phyloP scores from a whole-genome alignment of 1,140 invertebrate genomes.

The Dendroctonus ponderosae region DNA sequence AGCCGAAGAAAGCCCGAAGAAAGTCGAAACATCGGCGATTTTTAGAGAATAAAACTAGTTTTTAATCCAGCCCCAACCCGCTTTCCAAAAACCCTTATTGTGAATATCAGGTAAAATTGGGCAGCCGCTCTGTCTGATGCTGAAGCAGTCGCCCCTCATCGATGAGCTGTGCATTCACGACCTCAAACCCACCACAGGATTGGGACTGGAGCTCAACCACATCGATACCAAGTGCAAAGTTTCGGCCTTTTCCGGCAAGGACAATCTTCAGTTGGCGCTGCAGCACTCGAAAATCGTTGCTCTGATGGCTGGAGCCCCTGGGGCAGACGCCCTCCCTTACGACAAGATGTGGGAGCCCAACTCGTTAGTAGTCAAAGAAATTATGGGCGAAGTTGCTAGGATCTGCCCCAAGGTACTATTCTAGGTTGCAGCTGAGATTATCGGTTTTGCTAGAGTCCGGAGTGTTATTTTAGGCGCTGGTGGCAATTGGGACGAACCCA shows the following conservation, averaged over 20 bases:
- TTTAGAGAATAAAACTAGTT: no score
- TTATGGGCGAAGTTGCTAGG: slow-evolving; percentile 53
- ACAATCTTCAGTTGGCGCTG: slow-evolving; percentile 48
- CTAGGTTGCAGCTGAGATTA: not conserved
- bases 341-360: slow-evolving; percentile 53
- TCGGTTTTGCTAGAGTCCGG: not conserved
- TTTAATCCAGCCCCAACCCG: no score
- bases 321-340: slow-evolving; percentile 23
- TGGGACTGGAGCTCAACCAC: slow-evolving; percentile 60
- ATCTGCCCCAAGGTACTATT: slow-evolving; percentile 53
- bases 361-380: slow-evolving; percentile 52
- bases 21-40: no score
- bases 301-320: slow-evolving; percentile 50
- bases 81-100: no score
- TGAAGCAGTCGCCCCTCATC: slow-evolving; percentile 61
- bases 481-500: slow-evolving; percentile 59
- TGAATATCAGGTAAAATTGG: slow-evolving; percentile 45
- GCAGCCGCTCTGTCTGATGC: slow-evolving; percentile 56
- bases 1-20: no score
- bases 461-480: slow-evolving; percentile 52
- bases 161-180: slow-evolving; percentile 63
- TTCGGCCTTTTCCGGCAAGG: slow-evolving; percentile 53
- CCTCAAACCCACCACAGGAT: slow-evolving; percentile 51
- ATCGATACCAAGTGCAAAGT: slow-evolving; percentile 67
- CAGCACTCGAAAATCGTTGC: slow-evolving; percentile 57